Conservation (phyloP, 1,140 invertebrate genomes). For the Bombus sylvicola region DNA sequence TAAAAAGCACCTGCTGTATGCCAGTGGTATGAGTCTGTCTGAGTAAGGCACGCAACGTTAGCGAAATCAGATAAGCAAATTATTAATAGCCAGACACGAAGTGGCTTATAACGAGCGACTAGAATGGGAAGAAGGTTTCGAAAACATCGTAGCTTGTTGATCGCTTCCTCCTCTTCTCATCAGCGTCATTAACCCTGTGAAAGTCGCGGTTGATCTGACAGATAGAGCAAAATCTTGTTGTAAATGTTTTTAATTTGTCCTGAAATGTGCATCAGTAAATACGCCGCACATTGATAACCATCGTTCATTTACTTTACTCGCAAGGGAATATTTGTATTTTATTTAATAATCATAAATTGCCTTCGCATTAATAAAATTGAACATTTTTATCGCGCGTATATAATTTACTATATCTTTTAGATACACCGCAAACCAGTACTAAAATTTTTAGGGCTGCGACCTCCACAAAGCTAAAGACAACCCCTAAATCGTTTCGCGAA, state of each 20-base stretch:
- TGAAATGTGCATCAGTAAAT: not conserved
- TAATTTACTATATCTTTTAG: too few relatives aligned
- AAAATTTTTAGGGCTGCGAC: not conserved
- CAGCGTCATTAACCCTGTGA: not conserved
- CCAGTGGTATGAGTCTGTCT: not conserved
- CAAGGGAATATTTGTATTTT: not conserved
- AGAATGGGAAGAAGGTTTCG: constrained; percentile 18
- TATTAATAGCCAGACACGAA: constrained; percentile 36
- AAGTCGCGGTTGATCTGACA: not conserved
- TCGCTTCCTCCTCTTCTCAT: not conserved
- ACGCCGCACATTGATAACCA: not conserved
- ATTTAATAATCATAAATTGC: not conserved
- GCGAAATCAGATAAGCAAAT: constrained; percentile 33
- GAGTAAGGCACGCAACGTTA: constrained; percentile 3
- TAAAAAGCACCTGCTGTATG: constrained; percentile 20
- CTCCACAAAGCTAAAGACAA: not conserved
- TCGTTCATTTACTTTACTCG: too few relatives aligned
- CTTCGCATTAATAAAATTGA: too few relatives aligned
- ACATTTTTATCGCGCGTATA: too few relatives aligned
- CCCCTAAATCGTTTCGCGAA: constrained; percentile 13
- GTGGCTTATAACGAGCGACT: constrained; percentile 9
- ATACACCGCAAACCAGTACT: not conserved
- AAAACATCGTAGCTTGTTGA: not conserved
- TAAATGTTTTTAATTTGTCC: not conserved
- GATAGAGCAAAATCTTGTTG: not conserved